Base-by-base conservation (phyloP, 2,888 invertebrate genomes). In the Hololepta plana region DNA sequence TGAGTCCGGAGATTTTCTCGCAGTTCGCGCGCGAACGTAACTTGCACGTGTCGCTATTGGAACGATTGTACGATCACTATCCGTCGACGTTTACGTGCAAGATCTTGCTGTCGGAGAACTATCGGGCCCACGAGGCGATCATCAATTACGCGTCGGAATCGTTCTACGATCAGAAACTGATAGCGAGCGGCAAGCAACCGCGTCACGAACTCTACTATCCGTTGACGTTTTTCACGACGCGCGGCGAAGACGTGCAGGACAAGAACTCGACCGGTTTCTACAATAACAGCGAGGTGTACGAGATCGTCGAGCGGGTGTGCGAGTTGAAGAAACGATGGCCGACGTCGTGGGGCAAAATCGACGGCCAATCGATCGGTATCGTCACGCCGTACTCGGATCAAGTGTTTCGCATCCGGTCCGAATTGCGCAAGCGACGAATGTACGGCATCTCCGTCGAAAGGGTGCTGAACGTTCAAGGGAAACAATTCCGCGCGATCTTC, bases 381-480 rank as follows among this genome's bases (percentile, higher is more conserved):
- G 70, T 85, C 51, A 74, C 80, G 1, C 81, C 81, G 1, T 85
- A 84, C 49, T 67, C 76, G 1, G 84, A 84, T 53, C 85, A 85
- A 58, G 35, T 35, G 9, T 67, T 70, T 38, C 61, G 75, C 34
- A 80, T 85, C 34, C 63, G 84, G 30, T 67, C 68, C 14, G 81
- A 81, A 42, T 51, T 85, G 28, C 58, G 81, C 13, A 79, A 79
- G 43, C 62, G 72, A 4, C 62, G 72, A 15, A 62, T 84, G 52
- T 67, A 66, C 35, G 72, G 72, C 30, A 73, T 84, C 22, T 75
- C 77, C 7, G 84, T 84, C 2, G 84, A 84, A 45, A 57, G 82
- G 31, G 81, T 84, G 3, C 57, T 80, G 7, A 84, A 84, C 51
- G 81, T 82, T 1, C 84, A 84, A 57, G 84, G 84, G 45, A 85